Base-by-base conservation (phyloP, 2,888 invertebrate genomes). In the Platynereis dumerilii region DNA sequence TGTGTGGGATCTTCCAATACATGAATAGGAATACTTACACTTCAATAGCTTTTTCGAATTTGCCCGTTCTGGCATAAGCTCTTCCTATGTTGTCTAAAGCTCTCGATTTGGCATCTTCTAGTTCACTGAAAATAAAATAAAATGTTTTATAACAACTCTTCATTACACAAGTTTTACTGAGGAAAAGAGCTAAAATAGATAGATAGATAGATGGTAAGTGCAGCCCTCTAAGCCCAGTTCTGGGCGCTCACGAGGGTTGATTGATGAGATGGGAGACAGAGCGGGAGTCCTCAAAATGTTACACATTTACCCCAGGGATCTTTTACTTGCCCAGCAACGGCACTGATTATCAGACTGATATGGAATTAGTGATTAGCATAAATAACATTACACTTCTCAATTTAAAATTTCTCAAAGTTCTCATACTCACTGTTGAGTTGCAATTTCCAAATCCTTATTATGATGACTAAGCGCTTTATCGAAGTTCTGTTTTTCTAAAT, bases 21-120 rank as follows among this genome's bases (percentile, higher is more conserved):
- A n/a, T n/a, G n/a, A n/a, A n/a, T 12, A 34, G 34, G 34, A n/a
- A 45, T 42, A 76, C 79, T 77, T 76, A 84, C 77, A 82, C 77
- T 61, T 83, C 78, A 29, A 85, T 82, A 27, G 85, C 86, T 69
- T 83, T 81, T 5, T 78, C 72, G 70, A 79, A 86, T 15, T 83
- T 74, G 44, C 81, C 82, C 71, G 76, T 80, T 69, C 83, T 75
- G 17, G 85, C 85, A 67, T 83, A 77, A 3, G 83, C 83, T 61
- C 84, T 70, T 20, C 85, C 86, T 15, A 84, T 69, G 66, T 83
- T 84, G 70, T 85, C 85, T 71, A 84, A 68, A 10, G 83, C 84
- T 66, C 85, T 70, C 1, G 81, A 82, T 39, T 80, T 79, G 5
- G 82, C 78, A 28, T 85, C 84, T 22, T 77, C 73, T 61, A 78